A percentile compares a stretch with the other conserved stretches of the same genome.
Conservation (phyloP, 1,140 invertebrate species). For the Bombus waltoni region DNA sequence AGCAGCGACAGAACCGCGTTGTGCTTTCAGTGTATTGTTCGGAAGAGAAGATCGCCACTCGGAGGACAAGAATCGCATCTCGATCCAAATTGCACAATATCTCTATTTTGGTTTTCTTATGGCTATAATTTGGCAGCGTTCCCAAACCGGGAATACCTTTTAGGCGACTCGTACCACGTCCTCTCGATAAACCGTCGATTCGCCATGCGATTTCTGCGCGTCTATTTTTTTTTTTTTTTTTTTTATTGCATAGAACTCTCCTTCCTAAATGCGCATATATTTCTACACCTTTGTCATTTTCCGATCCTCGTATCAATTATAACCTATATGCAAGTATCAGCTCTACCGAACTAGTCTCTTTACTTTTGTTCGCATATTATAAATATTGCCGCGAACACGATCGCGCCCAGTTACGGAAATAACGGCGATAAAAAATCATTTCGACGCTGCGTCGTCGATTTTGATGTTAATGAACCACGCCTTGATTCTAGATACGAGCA, state of each 20-base stretch:
- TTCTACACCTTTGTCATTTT: neutral
- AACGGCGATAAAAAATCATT: neutral
- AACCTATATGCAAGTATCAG: neutral
- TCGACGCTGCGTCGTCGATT: neutral
- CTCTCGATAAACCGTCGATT: conserved; percentile 3
- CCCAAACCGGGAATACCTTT: conserved; percentile 66
- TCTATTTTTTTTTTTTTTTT: neutral
- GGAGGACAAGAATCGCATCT: conserved; percentile 25
- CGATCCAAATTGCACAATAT: conserved; percentile 65
- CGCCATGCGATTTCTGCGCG: neutral
- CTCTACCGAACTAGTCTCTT: neutral
- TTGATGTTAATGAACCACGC: neutral
- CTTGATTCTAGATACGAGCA: neutral
- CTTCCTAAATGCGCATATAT: neutral
- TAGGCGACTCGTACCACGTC: neutral
- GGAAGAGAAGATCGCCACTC: conserved; percentile 17
- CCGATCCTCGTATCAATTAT: neutral
- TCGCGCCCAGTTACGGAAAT: neutral
- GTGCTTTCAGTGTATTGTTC: neutral
- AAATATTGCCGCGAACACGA: neutral
- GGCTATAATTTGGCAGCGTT: conserved; percentile 68
- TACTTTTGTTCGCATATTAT: neutral
- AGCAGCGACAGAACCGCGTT: neutral
- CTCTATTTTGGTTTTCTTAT: conserved; percentile 69
- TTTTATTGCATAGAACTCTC: neutral